Percentiles rank a stretch among this genome's conserved stretches.
These are phyloP conservation scores for Sula dactylatra DNA, from an alignment of 2,113 vertebrate genomes.

Conservation along the genomic window DNA sequence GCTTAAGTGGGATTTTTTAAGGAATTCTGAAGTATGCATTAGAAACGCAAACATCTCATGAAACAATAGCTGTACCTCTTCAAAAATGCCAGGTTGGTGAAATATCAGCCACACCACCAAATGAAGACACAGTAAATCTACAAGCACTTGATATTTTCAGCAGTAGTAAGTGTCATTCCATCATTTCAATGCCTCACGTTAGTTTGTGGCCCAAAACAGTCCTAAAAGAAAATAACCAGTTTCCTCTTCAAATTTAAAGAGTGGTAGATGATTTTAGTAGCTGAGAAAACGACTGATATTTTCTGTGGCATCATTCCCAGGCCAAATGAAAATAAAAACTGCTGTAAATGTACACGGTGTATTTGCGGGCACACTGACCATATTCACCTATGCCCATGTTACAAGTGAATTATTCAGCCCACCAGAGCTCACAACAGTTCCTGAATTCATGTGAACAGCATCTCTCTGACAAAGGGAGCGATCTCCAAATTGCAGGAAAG, in stretches of 20 bases:
- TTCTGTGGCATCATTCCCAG: constrained; percentile 26
- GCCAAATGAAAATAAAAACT: constrained; percentile 2
- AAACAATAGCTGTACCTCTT: constrained; percentile 36
- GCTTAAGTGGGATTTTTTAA: background rate
- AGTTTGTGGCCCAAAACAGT: background rate
- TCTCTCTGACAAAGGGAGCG: background rate
- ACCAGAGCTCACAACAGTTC: background rate
- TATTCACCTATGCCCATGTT: background rate
- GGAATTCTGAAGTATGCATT: background rate
- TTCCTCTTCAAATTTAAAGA: constrained; percentile 6
- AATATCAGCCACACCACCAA: background rate
- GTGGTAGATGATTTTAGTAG: constrained; percentile 41
- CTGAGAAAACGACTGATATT: constrained; percentile 49
- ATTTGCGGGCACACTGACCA: background rate
- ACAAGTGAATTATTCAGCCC: background rate
- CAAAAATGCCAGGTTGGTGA: constrained; percentile 33
- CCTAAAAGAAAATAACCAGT: background rate
- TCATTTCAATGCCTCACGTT: background rate
- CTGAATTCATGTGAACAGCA: background rate
- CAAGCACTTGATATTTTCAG: background rate
- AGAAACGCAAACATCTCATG: background rate
- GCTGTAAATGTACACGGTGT: background rate
- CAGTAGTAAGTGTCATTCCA: background rate
- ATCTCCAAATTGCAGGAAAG: background rate
- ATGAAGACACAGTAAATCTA: background rate